These are phyloP conservation scores for Agrenia bidenticulata DNA, from an alignment of 2,888 invertebrate species.

Conservation along the genomic window DNA sequence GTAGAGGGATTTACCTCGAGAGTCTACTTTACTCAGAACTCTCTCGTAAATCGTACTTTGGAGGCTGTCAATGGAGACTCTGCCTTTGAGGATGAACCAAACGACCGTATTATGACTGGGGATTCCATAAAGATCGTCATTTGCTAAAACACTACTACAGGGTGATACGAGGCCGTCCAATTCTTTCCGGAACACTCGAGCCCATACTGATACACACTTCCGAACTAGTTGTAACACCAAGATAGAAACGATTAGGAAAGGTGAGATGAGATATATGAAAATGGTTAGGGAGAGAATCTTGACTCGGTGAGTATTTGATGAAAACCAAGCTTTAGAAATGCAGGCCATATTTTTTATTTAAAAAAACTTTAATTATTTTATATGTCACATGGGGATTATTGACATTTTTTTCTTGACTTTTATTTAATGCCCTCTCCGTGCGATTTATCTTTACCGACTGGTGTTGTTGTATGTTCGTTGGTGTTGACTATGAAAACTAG, in stretches of 20 bases:
- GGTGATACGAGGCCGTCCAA: slow-evolving; percentile 30
- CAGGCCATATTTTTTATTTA: slow-evolving; percentile 21
- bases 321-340: slow-evolving; percentile 36
- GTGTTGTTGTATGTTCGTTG: neutral
- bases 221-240: slow-evolving; percentile 27
- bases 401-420: neutral
- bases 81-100: slow-evolving; percentile 36
- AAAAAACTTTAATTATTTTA: neutral
- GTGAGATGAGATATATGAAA: slow-evolving; percentile 34
- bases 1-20: slow-evolving; percentile 31
- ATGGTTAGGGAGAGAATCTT: slow-evolving; percentile 34
- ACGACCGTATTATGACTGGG: slow-evolving; percentile 35
- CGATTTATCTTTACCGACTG: neutral
- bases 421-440: neutral
- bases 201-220: slow-evolving; percentile 26
- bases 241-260: slow-evolving; percentile 30
- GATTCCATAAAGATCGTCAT: slow-evolving; percentile 42
- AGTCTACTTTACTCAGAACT: slow-evolving; percentile 28
- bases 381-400: neutral
- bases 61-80: slow-evolving; percentile 32
- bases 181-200: slow-evolving; percentile 32
- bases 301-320: slow-evolving; percentile 34
- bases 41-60: slow-evolving; percentile 35
- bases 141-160: slow-evolving; percentile 30
- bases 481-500: neutral